A percentile compares a stretch with the other conserved stretches of the same genome.
These are phyloP conservation scores for Lasioglossum marginatum DNA, from an alignment of 2,888 invertebrate species.

Conservation along the genomic window DNA sequence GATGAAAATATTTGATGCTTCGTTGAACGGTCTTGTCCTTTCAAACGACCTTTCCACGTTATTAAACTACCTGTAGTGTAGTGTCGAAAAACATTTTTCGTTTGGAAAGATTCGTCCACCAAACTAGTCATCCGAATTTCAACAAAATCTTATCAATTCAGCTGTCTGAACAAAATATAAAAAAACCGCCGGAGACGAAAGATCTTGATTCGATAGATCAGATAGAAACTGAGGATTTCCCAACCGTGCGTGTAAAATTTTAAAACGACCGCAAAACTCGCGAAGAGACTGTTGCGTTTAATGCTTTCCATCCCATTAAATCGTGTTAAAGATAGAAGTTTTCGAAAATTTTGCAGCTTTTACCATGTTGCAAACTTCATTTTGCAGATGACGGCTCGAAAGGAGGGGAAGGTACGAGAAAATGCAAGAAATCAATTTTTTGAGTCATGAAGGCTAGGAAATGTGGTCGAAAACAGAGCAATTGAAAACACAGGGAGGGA, in stretches of 20 bases:
- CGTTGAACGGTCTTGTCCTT: not conserved
- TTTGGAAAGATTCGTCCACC: too few species aligned
- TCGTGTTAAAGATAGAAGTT: not conserved
- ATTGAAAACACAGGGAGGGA: not conserved
- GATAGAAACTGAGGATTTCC: not conserved
- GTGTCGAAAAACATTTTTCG: too few species aligned
- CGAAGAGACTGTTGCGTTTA: too few species aligned
- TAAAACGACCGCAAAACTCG: too few species aligned
- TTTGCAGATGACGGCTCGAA: not conserved
- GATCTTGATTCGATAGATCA: too few species aligned
- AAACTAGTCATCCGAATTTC: too few species aligned
- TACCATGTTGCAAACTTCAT: not conserved
- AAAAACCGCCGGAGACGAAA: not conserved
- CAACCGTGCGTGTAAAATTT: too few species aligned
- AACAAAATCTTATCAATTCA: not conserved
- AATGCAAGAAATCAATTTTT: not conserved
- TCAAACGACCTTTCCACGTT: too few species aligned
- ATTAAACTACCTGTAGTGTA: too few species aligned
- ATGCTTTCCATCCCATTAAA: not conserved
- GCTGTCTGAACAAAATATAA: not conserved
- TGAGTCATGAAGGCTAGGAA: not conserved
- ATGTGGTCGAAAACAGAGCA: not conserved
- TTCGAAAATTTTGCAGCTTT: not conserved
- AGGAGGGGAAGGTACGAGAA: not conserved
- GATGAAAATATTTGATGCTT: not conserved